Percentiles rank a stretch among this genome's conserved stretches.
Conservation (phyloP, 1,140 invertebrate species). For the Penaeus chinensis region DNA sequence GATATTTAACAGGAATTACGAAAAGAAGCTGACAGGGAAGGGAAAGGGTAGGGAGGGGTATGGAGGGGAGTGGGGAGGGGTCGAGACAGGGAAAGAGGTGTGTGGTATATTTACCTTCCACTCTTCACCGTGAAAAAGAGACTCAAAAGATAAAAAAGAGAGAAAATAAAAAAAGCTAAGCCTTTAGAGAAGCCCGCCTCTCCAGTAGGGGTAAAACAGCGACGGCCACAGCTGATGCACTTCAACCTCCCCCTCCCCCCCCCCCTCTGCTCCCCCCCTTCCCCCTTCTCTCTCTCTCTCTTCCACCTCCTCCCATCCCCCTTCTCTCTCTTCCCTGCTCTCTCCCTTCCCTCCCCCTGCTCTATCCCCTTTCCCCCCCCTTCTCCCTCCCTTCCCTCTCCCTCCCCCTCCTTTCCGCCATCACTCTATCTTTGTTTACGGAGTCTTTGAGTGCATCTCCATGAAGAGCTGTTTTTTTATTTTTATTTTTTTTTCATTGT, state of each 20-base stretch:
- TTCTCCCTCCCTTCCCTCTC: not conserved
- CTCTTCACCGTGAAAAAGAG: not conserved
- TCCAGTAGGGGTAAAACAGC: not conserved
- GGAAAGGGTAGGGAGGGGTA: not conserved
- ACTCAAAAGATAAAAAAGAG: not conserved
- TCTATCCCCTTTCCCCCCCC: no score
- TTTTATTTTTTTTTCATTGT: no score
- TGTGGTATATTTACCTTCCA: not conserved
- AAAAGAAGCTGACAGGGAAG: not conserved
- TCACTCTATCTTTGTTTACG: no score
- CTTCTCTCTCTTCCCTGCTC: no score
- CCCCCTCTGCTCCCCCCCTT: not conserved
- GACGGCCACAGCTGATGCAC: not conserved
- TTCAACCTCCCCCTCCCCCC: not conserved
- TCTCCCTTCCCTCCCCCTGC: no score
- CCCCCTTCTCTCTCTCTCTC: no score
- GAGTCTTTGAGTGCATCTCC: no score
- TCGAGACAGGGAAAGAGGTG: not conserved
- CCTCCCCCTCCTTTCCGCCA: no score
- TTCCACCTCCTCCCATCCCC: no score
- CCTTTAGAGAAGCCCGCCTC: not conserved
- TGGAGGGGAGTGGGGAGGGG: not conserved
- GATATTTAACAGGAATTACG: not conserved
- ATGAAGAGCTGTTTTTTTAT: no score
- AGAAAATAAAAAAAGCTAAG: not conserved